Base-by-base conservation (phyloP, 2,797 vertebrate species). In the Urosaurus nigricauda region DNA sequence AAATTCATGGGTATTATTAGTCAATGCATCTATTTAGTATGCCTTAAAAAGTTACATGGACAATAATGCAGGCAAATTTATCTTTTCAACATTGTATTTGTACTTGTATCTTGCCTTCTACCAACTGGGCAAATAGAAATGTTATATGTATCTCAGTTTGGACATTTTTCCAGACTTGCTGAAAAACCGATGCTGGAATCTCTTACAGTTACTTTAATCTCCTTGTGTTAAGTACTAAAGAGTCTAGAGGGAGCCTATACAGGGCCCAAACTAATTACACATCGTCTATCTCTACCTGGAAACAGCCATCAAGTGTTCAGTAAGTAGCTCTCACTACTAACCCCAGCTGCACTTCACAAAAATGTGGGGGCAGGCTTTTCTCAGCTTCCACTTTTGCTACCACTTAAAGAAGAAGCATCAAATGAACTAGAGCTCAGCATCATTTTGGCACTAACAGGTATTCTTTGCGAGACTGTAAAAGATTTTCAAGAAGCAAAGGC, bases 401-500 rank as follows among this genome's bases (percentile, higher is more conserved):
- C 91, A 73, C 60, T 78, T 91, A 91, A 1, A 5, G 85, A 56
- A 89, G 47, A 92, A 85, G 77, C 1, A 87, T 82, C 83, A 92
- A 51, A n/a, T 1, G 1, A 0, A 0, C 1, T 74, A 87, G 81
- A 75, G 21, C 87, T 83, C 80, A 8, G 79, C 29, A 88, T 1
- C 8, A 63, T 88, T 51, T 51, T 90, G 89, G 17, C 26, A 86
- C 9, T 40, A 12, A 5, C 21, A 85, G 8, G 13, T 3, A 71
- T 5, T 79, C 13, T 79, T 37, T 73, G 26, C 80, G 11, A 40
- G 60, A 91, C 87, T 21, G 65, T 84, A 92, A 91, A 35, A 1
- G 3, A 0, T 32, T 84, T 88, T 73, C 26, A 85, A 0, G 26
- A 74, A 84, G 14, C 3, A 78, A 75, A 80, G 2, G 26, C 78